Evolutionary conservation across 1,140 invertebrate genomes (phyloP), one percentile per base, ranked within the genome.

Genomic region (Macrocentrus cingulum): DNA sequence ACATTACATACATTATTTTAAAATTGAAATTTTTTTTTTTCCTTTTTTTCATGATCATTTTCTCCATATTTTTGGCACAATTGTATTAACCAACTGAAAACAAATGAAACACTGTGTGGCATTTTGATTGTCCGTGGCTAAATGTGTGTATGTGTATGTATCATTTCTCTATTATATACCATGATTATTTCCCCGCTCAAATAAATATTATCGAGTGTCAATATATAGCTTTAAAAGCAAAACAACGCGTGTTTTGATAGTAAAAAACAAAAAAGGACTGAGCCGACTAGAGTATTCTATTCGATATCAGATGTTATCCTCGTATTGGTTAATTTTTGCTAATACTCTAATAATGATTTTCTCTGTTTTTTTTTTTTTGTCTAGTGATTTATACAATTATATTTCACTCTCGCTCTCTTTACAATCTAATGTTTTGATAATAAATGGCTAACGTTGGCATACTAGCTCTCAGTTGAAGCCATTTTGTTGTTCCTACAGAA

Each of bases 111-210:
- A 66, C 65, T 62, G 55, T 64, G 58, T 71, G 62, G 66, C 63
- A 66, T 72, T 70, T 74, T 74, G 73, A 75, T 75, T 75, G 73
- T 75, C 73, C 70, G 63, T 69, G 66, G 72, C 61, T 69, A 62
- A 63, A 62, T 51, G 62, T 56, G 60, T 62, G 22, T 57, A 22
- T 48, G 6, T 34, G 11, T 45, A 18, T 53, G 19, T 46, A 37
- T 55, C 13, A 34, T 36, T 55, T 34, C 49, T 37, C 36, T 49
- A 60, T 29, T 55, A 34, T 51, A 29, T 16, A 18, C 1, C n/a
- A 22, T 23, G n/a, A 19, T 7, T 22, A n/a, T 41, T 23, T 41
- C 18, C 8, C 11, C 41, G 48, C 13, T 52, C 20, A 23, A 34
- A 51, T 49, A 34, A 29, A 29, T n/a, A 20, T 39, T n/a, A 44